Percentiles rank a stretch among this genome's conserved stretches.
These are phyloP conservation scores for Pristionchus maxplancki DNA, from an alignment of 2,888 invertebrate genomes.

Conservation along the genomic window DNA sequence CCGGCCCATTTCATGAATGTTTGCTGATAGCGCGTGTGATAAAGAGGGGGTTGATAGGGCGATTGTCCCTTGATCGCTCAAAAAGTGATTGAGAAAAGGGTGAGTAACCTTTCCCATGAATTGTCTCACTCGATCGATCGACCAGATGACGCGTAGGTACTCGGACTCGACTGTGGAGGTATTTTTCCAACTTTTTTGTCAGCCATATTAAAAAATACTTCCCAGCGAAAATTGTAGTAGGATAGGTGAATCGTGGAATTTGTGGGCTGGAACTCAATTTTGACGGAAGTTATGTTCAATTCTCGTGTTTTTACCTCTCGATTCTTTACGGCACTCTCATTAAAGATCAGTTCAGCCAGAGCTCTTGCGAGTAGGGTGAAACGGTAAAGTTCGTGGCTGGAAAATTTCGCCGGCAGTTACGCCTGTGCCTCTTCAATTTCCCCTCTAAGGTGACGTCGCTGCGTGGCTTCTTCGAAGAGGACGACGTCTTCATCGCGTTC, in stretches of 20 bases:
- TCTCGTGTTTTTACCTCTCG: too few species aligned
- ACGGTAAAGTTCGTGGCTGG: neutral
- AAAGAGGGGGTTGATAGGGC: slow-evolving; percentile 13
- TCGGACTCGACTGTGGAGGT: slow-evolving; percentile 24
- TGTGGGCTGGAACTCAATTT: too few species aligned
- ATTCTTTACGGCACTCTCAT: too few species aligned
- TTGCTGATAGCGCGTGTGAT: slow-evolving; percentile 16
- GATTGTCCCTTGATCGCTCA: neutral
- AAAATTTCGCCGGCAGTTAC: too few species aligned
- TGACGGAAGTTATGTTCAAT: too few species aligned
- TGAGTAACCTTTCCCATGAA: slow-evolving; percentile 8
- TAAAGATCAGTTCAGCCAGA: too few species aligned
- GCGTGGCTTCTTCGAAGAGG: slow-evolving; percentile 80
- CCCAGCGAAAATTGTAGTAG: too few species aligned
- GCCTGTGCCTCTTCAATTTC: too few species aligned
- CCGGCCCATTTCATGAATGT: neutral
- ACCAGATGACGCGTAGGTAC: neutral
- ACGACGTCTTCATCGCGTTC: slow-evolving; percentile 95
- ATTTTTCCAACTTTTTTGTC: too few species aligned
- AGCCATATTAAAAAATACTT: too few species aligned
- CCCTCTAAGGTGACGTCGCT: slow-evolving; percentile 81
- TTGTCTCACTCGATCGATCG: neutral
- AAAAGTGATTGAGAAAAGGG: slow-evolving; percentile 21
- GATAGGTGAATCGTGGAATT: too few species aligned
- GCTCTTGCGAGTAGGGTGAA: too few species aligned